Base-by-base conservation (phyloP, 2,113 vertebrate genomes). In the Hyperopisus bebe region DNA sequence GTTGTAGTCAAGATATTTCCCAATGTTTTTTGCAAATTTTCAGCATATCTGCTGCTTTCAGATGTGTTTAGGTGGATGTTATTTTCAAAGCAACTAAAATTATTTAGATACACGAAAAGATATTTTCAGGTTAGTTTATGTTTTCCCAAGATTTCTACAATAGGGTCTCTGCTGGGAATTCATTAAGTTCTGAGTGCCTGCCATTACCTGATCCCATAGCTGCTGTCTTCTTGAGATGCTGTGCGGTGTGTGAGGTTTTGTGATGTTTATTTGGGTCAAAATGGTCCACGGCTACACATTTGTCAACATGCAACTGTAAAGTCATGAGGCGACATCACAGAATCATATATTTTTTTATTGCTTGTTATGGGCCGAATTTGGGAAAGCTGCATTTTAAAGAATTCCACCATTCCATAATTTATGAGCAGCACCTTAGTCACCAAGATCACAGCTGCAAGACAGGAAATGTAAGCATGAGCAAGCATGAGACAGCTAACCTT, bases 371-470 rank as follows among this genome's bases (percentile, higher is more conserved):
- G 27, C n/a, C 0, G 27, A 31, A 70, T 70, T 70, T 70, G 3
- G 27, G 2, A 51, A 53, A 39, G 31, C 27, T 86, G 48, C n/a
- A 42, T 8, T 15, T 24, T 53, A 0, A 0, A 15, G n/a, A 90
- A 3, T 21, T n/a, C 86, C 19, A 87, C 31, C 9, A n/a, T 35
- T 35, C 74, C 31, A 77, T 77, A 53, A 55, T 53, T 53, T 87
- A 53, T 53, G 46, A 87, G 1, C 0, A 1, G 4, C 91, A 15
- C 27, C 91, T n/a, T 0, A 0, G 55, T 13, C 89, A 7, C 88
- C 93, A 84, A 89, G 84, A 89, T 91, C 80, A 89, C 17, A 89
- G 39, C 5, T 91, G 80, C 91, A 89, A 94, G 92, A 88, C 0
- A 90, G 86, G 21, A 89, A 84, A 80, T 44, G 9, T 9, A 90